These are phyloP conservation scores for Garrulus glandarius DNA, from an alignment of 2,797 vertebrate genomes.

Conservation along the genomic window DNA sequence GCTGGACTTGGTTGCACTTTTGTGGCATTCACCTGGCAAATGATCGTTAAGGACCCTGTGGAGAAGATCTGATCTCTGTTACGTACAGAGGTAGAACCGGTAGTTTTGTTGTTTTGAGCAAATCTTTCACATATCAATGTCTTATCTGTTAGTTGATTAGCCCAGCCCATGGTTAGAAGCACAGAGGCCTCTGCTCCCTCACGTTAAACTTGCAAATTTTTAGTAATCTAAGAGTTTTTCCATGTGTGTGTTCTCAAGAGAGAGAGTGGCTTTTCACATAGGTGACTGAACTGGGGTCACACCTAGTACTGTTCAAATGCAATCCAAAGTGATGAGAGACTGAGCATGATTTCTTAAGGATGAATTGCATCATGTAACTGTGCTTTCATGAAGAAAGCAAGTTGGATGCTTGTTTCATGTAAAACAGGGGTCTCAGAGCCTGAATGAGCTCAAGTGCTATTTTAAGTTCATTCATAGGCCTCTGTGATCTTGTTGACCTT, in stretches of 20 bases:
- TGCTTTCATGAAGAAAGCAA: not conserved
- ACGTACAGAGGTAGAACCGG: fast-evolving
- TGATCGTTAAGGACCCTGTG: not conserved
- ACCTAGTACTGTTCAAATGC: not conserved
- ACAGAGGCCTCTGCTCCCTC: not conserved
- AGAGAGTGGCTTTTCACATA: not conserved
- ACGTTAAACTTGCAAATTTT: not conserved
- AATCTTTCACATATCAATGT: not conserved
- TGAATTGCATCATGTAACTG: not conserved
- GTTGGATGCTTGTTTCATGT: not conserved
- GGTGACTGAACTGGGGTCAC: not conserved
- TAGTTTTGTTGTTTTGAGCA: not conserved
- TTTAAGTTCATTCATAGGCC: not conserved
- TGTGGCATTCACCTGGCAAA: not conserved
- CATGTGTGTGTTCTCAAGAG: fast-evolving
- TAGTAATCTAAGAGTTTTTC: not conserved
- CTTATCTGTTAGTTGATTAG: not conserved
- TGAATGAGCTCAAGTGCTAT: not conserved
- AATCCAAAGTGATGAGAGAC: not conserved
- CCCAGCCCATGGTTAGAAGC: not conserved
- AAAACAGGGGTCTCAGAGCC: not conserved
- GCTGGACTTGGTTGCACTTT: not conserved
- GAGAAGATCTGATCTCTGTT: not conserved
- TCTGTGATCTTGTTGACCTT: not conserved
- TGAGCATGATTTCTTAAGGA: not conserved